phyloP scores from a whole-genome alignment of 2,113 vertebrate genomes.

The Ondatra zibethicus region DNA sequence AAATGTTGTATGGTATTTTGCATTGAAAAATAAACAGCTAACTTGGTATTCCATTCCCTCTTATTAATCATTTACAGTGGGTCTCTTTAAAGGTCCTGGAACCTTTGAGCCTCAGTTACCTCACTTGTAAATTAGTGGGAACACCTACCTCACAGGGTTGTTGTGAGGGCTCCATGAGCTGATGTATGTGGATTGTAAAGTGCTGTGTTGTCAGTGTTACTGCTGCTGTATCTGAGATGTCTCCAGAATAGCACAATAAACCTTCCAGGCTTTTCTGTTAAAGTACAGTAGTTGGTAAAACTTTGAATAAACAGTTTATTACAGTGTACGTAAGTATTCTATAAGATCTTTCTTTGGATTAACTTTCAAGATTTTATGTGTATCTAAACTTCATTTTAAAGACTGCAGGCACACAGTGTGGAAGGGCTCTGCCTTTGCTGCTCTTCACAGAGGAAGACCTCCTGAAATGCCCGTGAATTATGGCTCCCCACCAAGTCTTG shows the following conservation, averaged over 20 bases:
- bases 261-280: slow-evolving; percentile 76
- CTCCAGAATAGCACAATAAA: slow-evolving; percentile 79
- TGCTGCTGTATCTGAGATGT: slow-evolving; percentile 78
- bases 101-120: slow-evolving; percentile 78
- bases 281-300: slow-evolving; percentile 78
- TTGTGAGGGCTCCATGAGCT: slow-evolving; percentile 77
- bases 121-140: slow-evolving; percentile 62
- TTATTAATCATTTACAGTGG: slow-evolving; percentile 29
- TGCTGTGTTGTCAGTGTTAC: slow-evolving; percentile 73
- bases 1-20: slow-evolving; percentile 48
- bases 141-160: slow-evolving; percentile 84
- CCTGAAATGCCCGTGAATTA: slow-evolving; percentile 95
- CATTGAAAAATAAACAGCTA: slow-evolving; percentile 63
- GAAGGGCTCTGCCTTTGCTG: slow-evolving; percentile 95
- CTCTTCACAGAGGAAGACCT: slow-evolving; percentile 97
- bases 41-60: slow-evolving; percentile 32
- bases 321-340: slow-evolving; percentile 80
- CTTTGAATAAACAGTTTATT: slow-evolving; percentile 81
- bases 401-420: slow-evolving; percentile 92
- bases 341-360: slow-evolving; percentile 73
- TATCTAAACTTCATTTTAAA: slow-evolving; percentile 83
- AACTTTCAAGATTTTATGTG: slow-evolving; percentile 77
- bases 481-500: slow-evolving; percentile 90
- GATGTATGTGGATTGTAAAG: slow-evolving; percentile 79
- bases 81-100: slow-evolving; percentile 70